Evolutionary conservation across 1,140 invertebrate species (phyloP), one percentile per base, ranked within the genome.

Genomic region (Popillia japonica): DNA sequence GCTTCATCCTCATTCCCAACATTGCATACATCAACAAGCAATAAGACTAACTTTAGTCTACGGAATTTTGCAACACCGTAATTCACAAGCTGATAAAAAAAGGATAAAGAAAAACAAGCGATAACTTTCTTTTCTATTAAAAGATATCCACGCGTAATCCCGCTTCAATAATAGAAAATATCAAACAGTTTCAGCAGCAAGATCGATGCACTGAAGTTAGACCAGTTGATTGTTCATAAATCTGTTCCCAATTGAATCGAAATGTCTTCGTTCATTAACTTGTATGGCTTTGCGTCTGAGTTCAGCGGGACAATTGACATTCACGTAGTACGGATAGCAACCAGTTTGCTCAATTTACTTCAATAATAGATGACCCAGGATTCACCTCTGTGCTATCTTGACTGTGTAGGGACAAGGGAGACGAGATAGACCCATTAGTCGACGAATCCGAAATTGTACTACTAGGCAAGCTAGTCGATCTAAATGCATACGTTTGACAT

Each of bases 291-390:
- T 22, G 6, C 20, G 61, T 64, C 61, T 64, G n/a, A 64, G 61
- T 64, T 23, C 22, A n/a, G 17, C 17, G 17, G n/a, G 17, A 64
- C 61, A 64, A 64, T 64, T 64, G 61, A 64, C 61, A 64, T 64
- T 64, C 22, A 64, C 61, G 61, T 64, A 64, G 17, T 64, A 22
- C 17, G 10, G 61, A 23, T 22, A 27, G 61, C 17, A 20, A 64
- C 61, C 61, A n/a, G 17, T n/a, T 64, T 64, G 61, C 61, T 64
- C 61, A 64, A 64, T 64, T 64, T 64, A 64, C 61, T 64, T 64
- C 61, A 64, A 64, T 64, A 64, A 64, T 64, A 64, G 61, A 64
- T 64, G 61, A 64, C 61, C 61, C 17, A 20, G 61, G 61, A 64
- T 27, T 20, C 23, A 64, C 61, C 61, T 64, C 17, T 64, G 61